These are phyloP conservation scores for Rhinichthys osculus DNA, from an alignment of 2,797 vertebrate species.

Conservation along the genomic window DNA sequence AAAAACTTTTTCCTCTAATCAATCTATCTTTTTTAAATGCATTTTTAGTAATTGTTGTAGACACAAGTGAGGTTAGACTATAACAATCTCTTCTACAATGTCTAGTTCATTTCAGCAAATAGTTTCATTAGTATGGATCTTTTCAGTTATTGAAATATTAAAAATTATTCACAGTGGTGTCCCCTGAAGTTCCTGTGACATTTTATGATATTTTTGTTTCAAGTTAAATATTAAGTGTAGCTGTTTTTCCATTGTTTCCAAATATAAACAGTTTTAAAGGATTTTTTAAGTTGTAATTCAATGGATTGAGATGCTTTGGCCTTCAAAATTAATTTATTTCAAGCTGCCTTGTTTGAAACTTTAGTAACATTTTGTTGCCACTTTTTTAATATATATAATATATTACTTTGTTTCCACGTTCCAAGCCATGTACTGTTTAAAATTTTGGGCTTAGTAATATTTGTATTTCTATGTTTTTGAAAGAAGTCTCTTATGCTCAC, in stretches of 20 bases:
- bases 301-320: neutral
- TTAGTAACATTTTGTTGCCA: neutral
- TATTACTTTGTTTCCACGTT: neutral
- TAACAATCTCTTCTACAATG: neutral
- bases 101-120: neutral
- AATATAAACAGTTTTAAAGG: neutral
- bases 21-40: neutral
- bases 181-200: neutral
- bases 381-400: neutral
- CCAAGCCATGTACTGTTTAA: neutral
- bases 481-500: no score
- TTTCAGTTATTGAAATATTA: neutral
- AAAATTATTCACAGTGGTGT: neutral
- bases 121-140: neutral
- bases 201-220: neutral
- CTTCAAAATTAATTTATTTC: neutral
- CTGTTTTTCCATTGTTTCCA: neutral
- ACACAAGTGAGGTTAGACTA: neutral
- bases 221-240: neutral
- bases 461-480: neutral
- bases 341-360: neutral
- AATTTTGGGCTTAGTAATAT: neutral
- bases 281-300: neutral
- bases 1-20: neutral
- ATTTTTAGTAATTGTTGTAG: neutral